phyloP scores from a whole-genome alignment of 1,140 invertebrate genomes.

The Eriosoma lanigerum region DNA sequence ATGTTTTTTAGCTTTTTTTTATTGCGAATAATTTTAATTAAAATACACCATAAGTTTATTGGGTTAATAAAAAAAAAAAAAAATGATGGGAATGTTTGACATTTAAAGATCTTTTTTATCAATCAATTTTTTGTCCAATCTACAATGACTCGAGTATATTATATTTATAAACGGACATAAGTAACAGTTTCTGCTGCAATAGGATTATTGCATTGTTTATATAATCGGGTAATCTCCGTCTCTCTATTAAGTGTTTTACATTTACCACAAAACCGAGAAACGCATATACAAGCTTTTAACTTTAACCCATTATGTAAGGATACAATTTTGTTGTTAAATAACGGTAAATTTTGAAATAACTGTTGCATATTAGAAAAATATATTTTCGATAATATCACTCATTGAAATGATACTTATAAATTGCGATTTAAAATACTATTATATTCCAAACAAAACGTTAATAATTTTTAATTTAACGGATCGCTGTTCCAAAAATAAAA shows the following conservation, averaged over 20 bases:
- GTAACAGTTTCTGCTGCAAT: not conserved
- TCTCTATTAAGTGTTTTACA: not conserved
- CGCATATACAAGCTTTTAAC: not conserved
- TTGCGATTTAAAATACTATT: no score
- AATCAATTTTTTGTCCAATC: not conserved
- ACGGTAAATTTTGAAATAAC: not conserved
- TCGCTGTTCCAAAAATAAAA: no score
- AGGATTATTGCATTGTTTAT: not conserved
- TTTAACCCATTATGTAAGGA: not conserved
- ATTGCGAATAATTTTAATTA: no score
- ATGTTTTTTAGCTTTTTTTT: no score
- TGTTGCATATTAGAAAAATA: not conserved
- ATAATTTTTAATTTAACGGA: no score
- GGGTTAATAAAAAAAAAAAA: no score
- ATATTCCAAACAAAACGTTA: no score
- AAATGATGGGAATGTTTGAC: no score
- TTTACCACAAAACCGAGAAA: not conserved
- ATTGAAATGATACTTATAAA: not conserved
- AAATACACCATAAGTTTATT: no score
- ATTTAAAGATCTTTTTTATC: no score
- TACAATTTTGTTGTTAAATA: not conserved
- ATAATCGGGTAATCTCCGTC: not conserved
- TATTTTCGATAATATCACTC: not conserved
- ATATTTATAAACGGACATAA: not conserved
- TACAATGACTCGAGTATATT: not conserved